These are phyloP conservation scores for Temnothorax nylanderi DNA, from an alignment of 1,140 invertebrate species.

Conservation along the genomic window DNA sequence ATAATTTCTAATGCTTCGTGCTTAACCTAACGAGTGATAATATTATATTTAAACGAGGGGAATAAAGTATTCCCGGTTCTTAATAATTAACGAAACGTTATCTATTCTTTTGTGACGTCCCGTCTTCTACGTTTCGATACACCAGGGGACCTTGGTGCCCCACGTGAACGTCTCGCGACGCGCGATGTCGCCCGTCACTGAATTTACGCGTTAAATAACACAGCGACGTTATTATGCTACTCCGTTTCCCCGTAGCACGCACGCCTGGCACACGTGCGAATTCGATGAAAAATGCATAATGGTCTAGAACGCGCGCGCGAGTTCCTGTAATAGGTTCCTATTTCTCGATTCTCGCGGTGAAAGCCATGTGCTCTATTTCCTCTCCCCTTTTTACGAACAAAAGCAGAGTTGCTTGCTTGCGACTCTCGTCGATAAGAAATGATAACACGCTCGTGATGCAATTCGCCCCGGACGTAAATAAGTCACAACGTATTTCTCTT, in stretches of 20 bases:
- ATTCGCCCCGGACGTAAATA: constrained; percentile 30
- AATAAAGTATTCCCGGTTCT: neutral
- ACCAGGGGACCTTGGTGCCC: neutral
- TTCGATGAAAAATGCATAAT: constrained; percentile 1
- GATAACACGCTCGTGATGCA: constrained; percentile 28
- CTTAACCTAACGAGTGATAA: neutral
- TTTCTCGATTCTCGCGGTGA: neutral
- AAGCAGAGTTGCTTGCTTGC: neutral
- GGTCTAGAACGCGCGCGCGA: neutral
- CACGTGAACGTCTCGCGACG: neutral
- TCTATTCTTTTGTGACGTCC: neutral
- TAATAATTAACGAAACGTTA: neutral
- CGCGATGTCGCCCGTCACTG: neutral
- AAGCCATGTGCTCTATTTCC: neutral
- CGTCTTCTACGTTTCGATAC: neutral
- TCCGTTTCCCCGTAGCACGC: neutral
- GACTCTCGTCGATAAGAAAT: neutral
- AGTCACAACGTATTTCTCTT: neutral
- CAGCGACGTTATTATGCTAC: constrained; percentile 7
- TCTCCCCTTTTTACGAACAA: neutral
- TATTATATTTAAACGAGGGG: neutral
- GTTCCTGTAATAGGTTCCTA: neutral
- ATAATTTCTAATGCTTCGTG: neutral
- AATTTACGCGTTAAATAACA: constrained; percentile 33
- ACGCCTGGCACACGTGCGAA: neutral